Conservation (phyloP, 2,113 vertebrate genomes). For the Sinocyclocheilus rhinocerous region DNA sequence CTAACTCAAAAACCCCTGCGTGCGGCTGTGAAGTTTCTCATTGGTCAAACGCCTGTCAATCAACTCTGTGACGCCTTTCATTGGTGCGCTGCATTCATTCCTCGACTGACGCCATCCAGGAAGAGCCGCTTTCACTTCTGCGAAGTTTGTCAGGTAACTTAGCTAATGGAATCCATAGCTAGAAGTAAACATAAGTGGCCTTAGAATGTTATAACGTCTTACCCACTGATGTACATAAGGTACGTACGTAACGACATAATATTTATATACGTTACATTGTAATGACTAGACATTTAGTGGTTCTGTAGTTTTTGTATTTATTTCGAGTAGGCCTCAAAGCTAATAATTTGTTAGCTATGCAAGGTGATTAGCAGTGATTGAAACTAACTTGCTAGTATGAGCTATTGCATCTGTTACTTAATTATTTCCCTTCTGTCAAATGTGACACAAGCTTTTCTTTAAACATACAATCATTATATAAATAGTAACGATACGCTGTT, state of each 20-base stretch:
- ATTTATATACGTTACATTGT: neutral
- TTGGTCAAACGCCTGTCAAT: conserved; percentile 59
- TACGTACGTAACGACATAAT: conserved; percentile 9
- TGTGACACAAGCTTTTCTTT: neutral
- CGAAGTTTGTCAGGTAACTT: conserved; percentile 57
- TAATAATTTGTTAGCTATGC: conserved; percentile 30
- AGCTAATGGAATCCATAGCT: conserved; percentile 57
- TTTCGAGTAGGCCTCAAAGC: conserved; percentile 11
- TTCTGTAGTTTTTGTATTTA: neutral
- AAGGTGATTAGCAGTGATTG: conserved; percentile 34
- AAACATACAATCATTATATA: neutral
- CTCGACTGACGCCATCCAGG: conserved; percentile 63
- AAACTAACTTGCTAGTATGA: neutral
- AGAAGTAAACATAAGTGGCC: conserved; percentile 60
- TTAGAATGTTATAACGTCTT: conserved; percentile 28
- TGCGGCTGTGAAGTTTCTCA: conserved; percentile 36
- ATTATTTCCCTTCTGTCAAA: neutral
- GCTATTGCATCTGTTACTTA: too few relatives aligned
- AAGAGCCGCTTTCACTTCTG: conserved; percentile 65
- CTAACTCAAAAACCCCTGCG: neutral
- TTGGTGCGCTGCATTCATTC: conserved; percentile 53
- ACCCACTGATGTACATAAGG: conserved; percentile 29
- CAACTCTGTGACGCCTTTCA: conserved; percentile 31
- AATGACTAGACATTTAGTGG: neutral
- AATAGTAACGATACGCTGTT: neutral